Percentiles rank a stretch among this genome's conserved stretches.
phyloP scores from a whole-genome alignment of 2,113 vertebrate species.

The Oryzias woworae region DNA sequence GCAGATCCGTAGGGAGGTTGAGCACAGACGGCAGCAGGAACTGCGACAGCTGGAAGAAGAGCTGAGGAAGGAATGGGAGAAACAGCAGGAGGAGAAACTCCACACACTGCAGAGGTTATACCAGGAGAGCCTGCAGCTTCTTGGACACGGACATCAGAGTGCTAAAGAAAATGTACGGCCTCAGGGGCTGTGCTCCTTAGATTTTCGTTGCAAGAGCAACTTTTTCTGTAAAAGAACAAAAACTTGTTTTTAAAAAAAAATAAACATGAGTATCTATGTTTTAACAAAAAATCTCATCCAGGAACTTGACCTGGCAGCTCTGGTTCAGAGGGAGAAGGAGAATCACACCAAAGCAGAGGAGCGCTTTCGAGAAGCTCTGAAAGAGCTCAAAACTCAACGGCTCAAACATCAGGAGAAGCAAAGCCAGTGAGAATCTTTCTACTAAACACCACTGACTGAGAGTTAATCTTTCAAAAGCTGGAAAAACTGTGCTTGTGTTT shows the following conservation, averaged over 20 bases:
- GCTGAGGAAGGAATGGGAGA: constrained; percentile 83
- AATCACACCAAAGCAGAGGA: constrained; percentile 82
- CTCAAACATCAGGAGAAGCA: constrained; percentile 76
- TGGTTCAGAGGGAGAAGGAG: constrained; percentile 76
- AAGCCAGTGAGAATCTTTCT: constrained; percentile 73
- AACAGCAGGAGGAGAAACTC: constrained; percentile 80
- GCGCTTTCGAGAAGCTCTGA: constrained; percentile 85
- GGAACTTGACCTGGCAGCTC: constrained; percentile 80
- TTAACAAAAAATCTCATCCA: constrained; percentile 24
- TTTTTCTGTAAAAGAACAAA: too few species aligned
- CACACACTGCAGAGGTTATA: constrained; percentile 81
- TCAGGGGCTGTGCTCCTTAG: too few species aligned
- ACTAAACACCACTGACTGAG: too few species aligned
- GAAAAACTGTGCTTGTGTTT: background rate
- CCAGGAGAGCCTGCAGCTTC: constrained; percentile 79
- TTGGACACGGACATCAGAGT: constrained; percentile 86
- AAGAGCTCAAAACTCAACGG: constrained; percentile 82
- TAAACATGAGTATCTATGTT: background rate
- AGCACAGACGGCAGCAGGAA: constrained; percentile 79
- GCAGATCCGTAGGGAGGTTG: constrained; percentile 84
- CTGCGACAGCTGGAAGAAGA: constrained; percentile 79
- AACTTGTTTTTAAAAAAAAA: too few species aligned
- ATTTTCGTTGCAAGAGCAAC: too few species aligned
- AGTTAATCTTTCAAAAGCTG: background rate
- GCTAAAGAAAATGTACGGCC: constrained; percentile 88